Percentiles rank a stretch among this genome's conserved stretches.
Evolutionary conservation across 2,113 vertebrate genomes (phyloP).

Genomic region (Xyrauchen texanus): DNA sequence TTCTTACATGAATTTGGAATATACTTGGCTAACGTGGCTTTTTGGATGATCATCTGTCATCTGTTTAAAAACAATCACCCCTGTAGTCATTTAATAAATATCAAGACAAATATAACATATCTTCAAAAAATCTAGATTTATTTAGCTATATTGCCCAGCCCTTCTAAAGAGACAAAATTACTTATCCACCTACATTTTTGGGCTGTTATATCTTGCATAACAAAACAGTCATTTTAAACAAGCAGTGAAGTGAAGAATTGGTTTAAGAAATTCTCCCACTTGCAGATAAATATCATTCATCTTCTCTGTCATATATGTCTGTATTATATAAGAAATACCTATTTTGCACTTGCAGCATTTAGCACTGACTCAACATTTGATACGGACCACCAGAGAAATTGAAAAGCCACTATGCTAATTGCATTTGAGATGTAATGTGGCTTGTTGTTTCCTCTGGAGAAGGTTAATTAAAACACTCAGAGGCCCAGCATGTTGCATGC

Average conservation of each 20-base stretch:
- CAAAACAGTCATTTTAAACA: background rate
- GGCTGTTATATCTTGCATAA: background rate
- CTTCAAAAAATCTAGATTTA: too few relatives aligned
- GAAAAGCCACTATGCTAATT: slow-evolving; percentile 30
- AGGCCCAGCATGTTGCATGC: slow-evolving; percentile 12
- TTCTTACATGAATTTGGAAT: too few relatives aligned
- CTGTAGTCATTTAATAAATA: too few relatives aligned
- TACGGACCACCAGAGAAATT: slow-evolving; percentile 42
- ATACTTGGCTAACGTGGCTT: too few relatives aligned
- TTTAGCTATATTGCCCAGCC: too few relatives aligned
- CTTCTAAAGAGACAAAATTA: background rate
- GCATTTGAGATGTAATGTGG: slow-evolving; percentile 48
- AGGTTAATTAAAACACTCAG: slow-evolving; percentile 51
- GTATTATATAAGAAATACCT: slow-evolving; percentile 26
- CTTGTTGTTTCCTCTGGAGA: slow-evolving; percentile 51
- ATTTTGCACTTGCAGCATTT: slow-evolving; percentile 39
- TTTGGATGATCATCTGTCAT: too few relatives aligned
- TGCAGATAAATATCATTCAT: slow-evolving; percentile 14
- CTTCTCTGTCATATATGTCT: slow-evolving; percentile 40
- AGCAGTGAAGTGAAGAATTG: slow-evolving; percentile 22
- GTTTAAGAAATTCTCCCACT: background rate
- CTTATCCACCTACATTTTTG: too few relatives aligned
- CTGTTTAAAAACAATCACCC: too few relatives aligned
- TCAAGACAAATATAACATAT: too few relatives aligned
- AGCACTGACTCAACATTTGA: slow-evolving; percentile 49